Evolutionary conservation across 2,113 vertebrate species (phyloP).

Genomic region (Daubentonia madagascariensis): DNA sequence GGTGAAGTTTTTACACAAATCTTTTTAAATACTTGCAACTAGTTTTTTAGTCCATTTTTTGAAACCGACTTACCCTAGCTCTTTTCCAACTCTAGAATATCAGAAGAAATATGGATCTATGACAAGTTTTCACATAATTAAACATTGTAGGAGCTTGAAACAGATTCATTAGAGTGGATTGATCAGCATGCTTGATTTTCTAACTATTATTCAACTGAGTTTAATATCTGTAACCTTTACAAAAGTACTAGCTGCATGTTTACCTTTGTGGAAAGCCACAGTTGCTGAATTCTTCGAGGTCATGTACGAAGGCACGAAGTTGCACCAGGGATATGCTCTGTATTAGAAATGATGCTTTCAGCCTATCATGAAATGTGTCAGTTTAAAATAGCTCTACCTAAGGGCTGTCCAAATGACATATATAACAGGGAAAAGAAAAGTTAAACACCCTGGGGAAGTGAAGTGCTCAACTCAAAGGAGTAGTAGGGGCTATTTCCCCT

Average conservation of each 20-base stretch:
- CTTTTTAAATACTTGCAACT: constrained; percentile 20
- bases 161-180: constrained; percentile 30
- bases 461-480: neutral
- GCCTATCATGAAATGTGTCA: constrained; percentile 3
- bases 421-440: neutral
- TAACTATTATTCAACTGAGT: neutral
- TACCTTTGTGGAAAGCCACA: neutral
- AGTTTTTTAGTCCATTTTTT: neutral
- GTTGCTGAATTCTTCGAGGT: neutral
- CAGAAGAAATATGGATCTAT: neutral
- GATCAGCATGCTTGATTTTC: constrained; percentile 9
- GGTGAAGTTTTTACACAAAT: neutral
- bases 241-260: neutral
- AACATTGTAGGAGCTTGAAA: constrained; percentile 8
- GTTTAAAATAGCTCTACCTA: constrained; percentile 37
- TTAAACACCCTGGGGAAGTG: neutral
- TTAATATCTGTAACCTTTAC: neutral
- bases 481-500: neutral
- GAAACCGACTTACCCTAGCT: constrained; percentile 10
- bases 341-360: neutral
- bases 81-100: constrained; percentile 7
- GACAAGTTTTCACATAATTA: constrained; percentile 41
- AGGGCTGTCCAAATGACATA: neutral
- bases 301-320: neutral
- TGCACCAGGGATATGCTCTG: neutral